Conservation (phyloP, 2,888 invertebrate genomes). For the Heteropelma amictum region DNA sequence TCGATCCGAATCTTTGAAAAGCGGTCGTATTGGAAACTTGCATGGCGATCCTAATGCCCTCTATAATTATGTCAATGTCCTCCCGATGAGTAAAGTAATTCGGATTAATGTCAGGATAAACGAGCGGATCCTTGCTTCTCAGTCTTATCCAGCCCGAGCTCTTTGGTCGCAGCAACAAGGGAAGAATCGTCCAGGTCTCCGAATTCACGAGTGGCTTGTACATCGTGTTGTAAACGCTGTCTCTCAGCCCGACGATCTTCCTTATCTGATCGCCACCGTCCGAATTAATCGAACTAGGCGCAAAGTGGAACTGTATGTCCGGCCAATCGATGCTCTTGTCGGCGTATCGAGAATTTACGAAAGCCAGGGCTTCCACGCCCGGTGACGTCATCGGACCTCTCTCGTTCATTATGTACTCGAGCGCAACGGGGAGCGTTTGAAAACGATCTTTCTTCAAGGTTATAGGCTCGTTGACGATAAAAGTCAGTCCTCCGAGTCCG, state of each 20-base stretch:
- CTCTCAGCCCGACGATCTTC: conserved; percentile 86
- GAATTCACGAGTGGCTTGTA: conserved; percentile 89
- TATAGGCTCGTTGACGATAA: conserved; percentile 88
- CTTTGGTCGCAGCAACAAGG: conserved; percentile 89
- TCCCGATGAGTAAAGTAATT: conserved; percentile 93
- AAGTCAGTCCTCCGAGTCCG: conserved; percentile 90
- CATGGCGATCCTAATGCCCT: conserved; percentile 91
- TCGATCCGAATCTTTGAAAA: conserved; percentile 89
- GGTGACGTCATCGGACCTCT: conserved; percentile 90
- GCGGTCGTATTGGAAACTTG: conserved; percentile 88
- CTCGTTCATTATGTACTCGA: conserved; percentile 90
- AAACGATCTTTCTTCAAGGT: conserved; percentile 88
- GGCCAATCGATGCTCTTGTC: conserved; percentile 88
- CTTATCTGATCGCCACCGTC: conserved; percentile 90
- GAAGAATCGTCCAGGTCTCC: conserved; percentile 92
- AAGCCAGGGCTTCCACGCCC: conserved; percentile 92
- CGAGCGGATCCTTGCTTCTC: conserved; percentile 88
- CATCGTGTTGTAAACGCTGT: conserved; percentile 90
- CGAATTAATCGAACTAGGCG: conserved; percentile 90
- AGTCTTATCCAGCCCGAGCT: conserved; percentile 93
- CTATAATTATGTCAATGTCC: conserved; percentile 88
- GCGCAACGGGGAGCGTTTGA: conserved; percentile 86
- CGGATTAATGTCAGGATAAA: conserved; percentile 92
- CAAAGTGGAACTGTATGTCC: conserved; percentile 92
- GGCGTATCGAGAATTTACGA: conserved; percentile 92